phyloP scores from a whole-genome alignment of 1,140 invertebrate genomes.

The Heliothis subflexa region DNA sequence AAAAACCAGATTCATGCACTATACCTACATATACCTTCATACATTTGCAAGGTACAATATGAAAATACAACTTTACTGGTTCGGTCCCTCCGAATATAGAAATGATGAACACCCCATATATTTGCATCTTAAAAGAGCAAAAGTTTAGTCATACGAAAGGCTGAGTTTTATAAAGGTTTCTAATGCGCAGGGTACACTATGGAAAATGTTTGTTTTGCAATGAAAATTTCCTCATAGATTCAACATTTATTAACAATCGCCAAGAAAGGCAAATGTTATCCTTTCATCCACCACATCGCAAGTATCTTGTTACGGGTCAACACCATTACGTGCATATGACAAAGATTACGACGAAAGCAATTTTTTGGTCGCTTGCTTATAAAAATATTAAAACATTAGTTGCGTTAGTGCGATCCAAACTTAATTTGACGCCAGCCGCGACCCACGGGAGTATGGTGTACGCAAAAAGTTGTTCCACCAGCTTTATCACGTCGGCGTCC shows the following conservation, averaged over 20 bases:
- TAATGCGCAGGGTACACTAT: constrained; percentile 22
- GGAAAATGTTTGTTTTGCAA: constrained; percentile 11
- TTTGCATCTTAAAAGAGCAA: constrained; percentile 47
- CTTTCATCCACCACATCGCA: too few relatives aligned
- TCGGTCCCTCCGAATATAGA: constrained; percentile 30
- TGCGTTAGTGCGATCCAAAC: constrained; percentile 5
- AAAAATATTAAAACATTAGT: neutral
- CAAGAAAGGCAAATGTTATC: too few relatives aligned
- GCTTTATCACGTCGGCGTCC: constrained; percentile 36
- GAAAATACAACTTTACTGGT: neutral
- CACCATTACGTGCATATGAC: neutral
- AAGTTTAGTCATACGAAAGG: constrained; percentile 38
- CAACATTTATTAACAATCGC: too few relatives aligned
- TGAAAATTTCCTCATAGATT: neutral
- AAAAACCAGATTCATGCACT: too few relatives aligned
- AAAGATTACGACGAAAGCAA: neutral
- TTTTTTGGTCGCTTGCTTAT: neutral
- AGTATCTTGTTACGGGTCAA: too few relatives aligned
- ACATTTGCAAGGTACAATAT: constrained; percentile 11
- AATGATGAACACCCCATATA: constrained; percentile 45
- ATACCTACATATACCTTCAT: neutral
- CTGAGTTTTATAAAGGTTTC: constrained; percentile 41
- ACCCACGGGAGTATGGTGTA: constrained; percentile 27
- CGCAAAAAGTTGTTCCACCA: constrained; percentile 40
- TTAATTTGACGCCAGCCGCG: constrained; percentile 9